These are phyloP conservation scores for Microchirus variegatus DNA, from an alignment of 2,797 vertebrate genomes.

Conservation along the genomic window DNA sequence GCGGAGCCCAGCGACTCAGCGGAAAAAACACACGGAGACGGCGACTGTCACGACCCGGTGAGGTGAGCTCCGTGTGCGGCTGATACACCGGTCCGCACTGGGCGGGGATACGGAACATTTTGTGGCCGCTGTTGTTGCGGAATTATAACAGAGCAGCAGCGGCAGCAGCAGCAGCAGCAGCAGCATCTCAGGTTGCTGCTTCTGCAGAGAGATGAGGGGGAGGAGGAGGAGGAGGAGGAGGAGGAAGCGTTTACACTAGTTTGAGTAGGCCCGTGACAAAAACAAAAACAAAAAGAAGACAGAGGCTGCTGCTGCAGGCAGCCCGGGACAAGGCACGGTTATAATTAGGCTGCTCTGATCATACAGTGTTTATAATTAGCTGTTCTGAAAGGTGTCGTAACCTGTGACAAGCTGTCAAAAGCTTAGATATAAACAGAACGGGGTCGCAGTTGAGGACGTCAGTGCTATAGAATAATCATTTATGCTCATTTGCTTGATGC, in stretches of 20 bases:
- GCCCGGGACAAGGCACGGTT: conserved; percentile 11
- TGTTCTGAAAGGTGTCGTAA: neutral
- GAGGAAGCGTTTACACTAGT: conserved; percentile 51
- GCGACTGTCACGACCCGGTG: conserved; percentile 56
- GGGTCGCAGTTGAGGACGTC: neutral
- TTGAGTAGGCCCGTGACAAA: conserved; percentile 56
- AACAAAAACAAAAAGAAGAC: conserved; percentile 43
- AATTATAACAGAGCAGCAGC: conserved; percentile 9
- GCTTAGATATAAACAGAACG: neutral
- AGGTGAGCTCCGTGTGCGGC: conserved; percentile 58
- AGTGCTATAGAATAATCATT: neutral
- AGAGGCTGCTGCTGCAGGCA: conserved; percentile 12
- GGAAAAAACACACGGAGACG: conserved; percentile 45
- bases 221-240: conserved; percentile 11
- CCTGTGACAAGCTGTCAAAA: conserved; percentile 4
- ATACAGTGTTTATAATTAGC: conserved; percentile 30
- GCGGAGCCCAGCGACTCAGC: conserved; percentile 47
- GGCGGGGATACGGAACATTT: conserved; percentile 11
- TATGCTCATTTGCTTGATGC: no score
- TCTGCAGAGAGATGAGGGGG: conserved; percentile 35
- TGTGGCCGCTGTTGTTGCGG: conserved; percentile 19
- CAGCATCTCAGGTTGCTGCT: conserved; percentile 80
- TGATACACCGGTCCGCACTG: neutral
- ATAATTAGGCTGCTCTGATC: conserved; percentile 34
- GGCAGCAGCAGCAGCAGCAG: conserved; percentile 35